Base-by-base conservation (phyloP, 2,888 invertebrate genomes). In the Lycaena phlaeas region DNA sequence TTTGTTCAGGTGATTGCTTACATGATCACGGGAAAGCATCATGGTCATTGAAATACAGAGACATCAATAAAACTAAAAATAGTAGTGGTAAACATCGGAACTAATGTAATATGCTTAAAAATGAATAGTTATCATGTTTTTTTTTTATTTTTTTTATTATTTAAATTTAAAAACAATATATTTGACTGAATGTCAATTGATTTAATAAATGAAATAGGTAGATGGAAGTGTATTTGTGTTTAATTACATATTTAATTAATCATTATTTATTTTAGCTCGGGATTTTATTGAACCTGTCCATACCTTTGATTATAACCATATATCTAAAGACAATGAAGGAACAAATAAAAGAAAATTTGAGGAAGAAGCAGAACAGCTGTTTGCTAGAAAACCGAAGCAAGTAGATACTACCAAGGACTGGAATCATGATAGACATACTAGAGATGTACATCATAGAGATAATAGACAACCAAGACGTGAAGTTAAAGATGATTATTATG, bases 251-350 rank as follows among this genome's bases (percentile, higher is more conserved):
- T 27, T 9, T 36, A 18, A 36, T 12, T 10, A 5, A 11, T 22
- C 9, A 18, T 49, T 42, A n/a, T n/a, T n/a, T 18, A 40, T 69
- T 78, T 58, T 56, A 85, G 85, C 74, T 39, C 81, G 85, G 34
- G 86, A 87, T 41, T 85, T 88, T 47, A 86, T 89, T 51, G 88
- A 88, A 60, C 89, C 90, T 14, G 84, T 89, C 4, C 87, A 89
- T 57, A 89, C 87, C 51, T 89, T 91, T 71, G 91, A 92, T 62
- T 92, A 92, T 64, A 88, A 89, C 48, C 91, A 92, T 59, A 86
- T 76, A 56, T 84, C 87, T 37, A 87, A 79, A 50, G 71, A 78
- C 42, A 61, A 61, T 14, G 79, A 77, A 10, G 40, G 14, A 29
- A 53, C 53, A 14, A 71, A 61, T 46, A 72, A 59, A 44, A 70